Base-by-base conservation (phyloP, 1,140 invertebrate genomes). In the Drosophila albomicans region DNA sequence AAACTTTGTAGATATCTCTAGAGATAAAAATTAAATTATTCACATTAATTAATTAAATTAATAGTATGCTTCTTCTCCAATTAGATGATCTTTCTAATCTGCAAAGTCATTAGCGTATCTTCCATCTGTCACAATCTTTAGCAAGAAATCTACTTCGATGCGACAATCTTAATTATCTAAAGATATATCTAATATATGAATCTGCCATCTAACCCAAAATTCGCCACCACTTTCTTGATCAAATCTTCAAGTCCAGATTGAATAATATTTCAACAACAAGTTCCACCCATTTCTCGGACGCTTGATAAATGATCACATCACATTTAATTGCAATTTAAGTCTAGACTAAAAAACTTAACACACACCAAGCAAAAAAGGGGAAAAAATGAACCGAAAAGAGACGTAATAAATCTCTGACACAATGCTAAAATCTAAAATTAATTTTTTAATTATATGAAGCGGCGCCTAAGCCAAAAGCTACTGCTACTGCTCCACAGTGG, bases 371-470 rank as follows among this genome's bases (percentile, higher is more conserved):
- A 78, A 54, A 62, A 71, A 66, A 68, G 56, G 20, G 20, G 58
- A 54, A 16, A n/a, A 35, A 64, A 43, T 10, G 48, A 52, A 43
- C 2, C 8, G 35, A 38, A 61, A 30, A 38, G 28, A 58, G 43
- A 67, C 41, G 72, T 63, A 81, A 87, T 88, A 80, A 87, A 87
- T 87, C 82, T 88, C 72, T 80, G 80, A 67, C 76, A 82, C 35
- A 76, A 63, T 54, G 63, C 59, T 74, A 63, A 79, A 78, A 70
- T 63, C 45, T 56, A 49, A 88, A 87, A 87, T 88, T 80, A 88
- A 87, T 77, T 82, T 71, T 88, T 80, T 88, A 87, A 87, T 87
- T 88, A 88, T 87, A 87, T 74, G 68, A 69, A 56, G 64, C 51
- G 66, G 79, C 59, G 65, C 74, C 64, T 73, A 75, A 64, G 76